Evolutionary conservation across 2,888 invertebrate genomes (phyloP).

Genomic region (Tinea semifulvella): DNA sequence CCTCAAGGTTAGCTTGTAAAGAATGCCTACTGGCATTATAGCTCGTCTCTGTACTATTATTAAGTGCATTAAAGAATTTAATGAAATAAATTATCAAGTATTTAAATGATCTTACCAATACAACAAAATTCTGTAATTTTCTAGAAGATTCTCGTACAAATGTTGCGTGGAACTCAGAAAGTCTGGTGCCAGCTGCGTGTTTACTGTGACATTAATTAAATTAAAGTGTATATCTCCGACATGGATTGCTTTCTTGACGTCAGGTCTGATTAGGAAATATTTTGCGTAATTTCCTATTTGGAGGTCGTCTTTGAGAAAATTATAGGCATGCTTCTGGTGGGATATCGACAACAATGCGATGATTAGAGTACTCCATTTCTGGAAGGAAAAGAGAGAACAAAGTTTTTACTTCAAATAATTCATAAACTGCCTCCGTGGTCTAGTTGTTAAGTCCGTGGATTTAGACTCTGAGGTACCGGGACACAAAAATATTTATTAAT

Average conservation of each 20-base stretch:
- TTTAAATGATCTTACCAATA: slow-evolving; percentile 46
- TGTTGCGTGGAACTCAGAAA: slow-evolving; percentile 41
- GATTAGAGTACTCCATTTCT: slow-evolving; percentile 45
- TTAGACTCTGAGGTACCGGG: no score
- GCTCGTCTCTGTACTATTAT: no score
- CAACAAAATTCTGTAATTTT: slow-evolving; percentile 41
- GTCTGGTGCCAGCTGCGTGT: slow-evolving; percentile 34
- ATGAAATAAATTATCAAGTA: no score
- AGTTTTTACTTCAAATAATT: no score
- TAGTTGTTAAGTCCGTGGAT: no score
- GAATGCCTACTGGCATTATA: no score
- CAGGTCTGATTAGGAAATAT: slow-evolving; percentile 28
- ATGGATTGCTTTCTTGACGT: slow-evolving; percentile 43
- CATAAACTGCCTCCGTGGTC: no score
- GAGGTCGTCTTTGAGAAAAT: slow-evolving; percentile 43
- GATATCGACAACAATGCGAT: slow-evolving; percentile 31
- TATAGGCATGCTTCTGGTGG: slow-evolving; percentile 46
- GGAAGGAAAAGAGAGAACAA: no score
- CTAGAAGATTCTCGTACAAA: slow-evolving; percentile 38
- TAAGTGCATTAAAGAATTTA: no score
- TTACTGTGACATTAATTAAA: slow-evolving; percentile 43
- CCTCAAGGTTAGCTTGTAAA: no score
- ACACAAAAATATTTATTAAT: no score
- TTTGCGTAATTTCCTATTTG: slow-evolving; percentile 27
- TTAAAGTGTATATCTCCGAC: slow-evolving; percentile 40